Conservation (phyloP, 1,140 invertebrate genomes). For the Nephotettix cincticeps region DNA sequence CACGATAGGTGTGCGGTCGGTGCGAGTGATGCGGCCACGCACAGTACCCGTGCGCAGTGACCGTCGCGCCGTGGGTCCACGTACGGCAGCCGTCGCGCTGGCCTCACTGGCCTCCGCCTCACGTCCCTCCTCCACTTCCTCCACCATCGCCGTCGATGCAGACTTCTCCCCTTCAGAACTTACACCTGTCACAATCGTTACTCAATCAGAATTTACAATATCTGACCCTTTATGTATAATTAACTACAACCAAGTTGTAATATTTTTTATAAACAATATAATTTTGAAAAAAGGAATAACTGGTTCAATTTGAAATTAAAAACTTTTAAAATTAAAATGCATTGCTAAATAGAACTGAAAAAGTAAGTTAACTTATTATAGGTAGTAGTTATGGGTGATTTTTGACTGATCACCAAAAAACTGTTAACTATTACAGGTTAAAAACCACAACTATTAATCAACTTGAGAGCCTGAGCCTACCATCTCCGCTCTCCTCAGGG, state of each 20-base stretch:
- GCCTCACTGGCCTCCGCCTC: constrained; percentile 57
- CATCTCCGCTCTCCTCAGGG: constrained; percentile 30
- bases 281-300: neutral
- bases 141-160: constrained; percentile 46
- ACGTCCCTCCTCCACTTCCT: constrained; percentile 60
- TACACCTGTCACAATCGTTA: constrained; percentile 46
- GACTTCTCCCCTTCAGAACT: constrained; percentile 62
- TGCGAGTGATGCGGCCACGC: neutral
- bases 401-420: neutral
- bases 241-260: neutral
- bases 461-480: neutral
- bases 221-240: neutral
- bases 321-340: neutral
- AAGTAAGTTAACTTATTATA: neutral
- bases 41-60: neutral
- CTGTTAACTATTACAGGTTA: neutral
- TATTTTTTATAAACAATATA: neutral
- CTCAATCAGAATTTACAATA: neutral
- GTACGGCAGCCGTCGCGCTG: neutral
- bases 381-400: neutral
- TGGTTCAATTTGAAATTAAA: neutral
- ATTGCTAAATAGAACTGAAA: neutral
- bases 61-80: neutral
- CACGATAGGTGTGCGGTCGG: constrained; percentile 1
- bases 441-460: neutral